A percentile compares a stretch with the other conserved stretches of the same genome.
These are phyloP conservation scores for Labeo calbasu DNA, from an alignment of 2,797 vertebrate genomes.

Conservation along the genomic window DNA sequence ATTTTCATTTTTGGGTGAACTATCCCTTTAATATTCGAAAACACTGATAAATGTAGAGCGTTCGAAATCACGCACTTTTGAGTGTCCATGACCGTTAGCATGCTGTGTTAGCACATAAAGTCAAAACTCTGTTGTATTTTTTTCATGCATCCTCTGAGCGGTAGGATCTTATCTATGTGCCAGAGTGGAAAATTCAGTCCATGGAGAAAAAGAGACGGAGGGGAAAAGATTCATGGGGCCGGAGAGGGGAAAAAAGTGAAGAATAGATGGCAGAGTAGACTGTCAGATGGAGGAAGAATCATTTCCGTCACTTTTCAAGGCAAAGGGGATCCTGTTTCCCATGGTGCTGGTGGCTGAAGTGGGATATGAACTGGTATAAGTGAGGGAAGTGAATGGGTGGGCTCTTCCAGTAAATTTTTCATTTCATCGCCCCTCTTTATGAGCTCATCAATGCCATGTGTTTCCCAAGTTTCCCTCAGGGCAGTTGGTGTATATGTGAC, in stretches of 20 bases:
- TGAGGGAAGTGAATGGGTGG: constrained; percentile 20
- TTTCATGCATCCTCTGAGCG: constrained; percentile 17
- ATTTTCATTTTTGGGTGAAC: no score
- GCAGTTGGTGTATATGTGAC: constrained; percentile 2
- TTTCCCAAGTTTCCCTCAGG: constrained; percentile 29
- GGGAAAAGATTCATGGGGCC: neutral
- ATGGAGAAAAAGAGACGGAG: constrained; percentile 12
- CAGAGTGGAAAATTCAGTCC: constrained; percentile 47
- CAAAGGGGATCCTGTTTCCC: constrained; percentile 19
- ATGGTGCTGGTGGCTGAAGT: constrained; percentile 9
- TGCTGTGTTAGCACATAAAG: constrained; percentile 33
- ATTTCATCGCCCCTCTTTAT: constrained; percentile 44
- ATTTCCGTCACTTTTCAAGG: constrained; percentile 17
- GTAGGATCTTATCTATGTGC: constrained; percentile 43
- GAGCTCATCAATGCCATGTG: constrained; percentile 35
- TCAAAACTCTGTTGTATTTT: neutral
- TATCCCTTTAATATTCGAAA: no score
- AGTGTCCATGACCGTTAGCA: neutral
- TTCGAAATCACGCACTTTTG: neutral
- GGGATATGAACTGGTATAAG: constrained; percentile 28
- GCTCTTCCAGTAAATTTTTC: constrained; percentile 47
- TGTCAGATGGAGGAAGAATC: constrained; percentile 31
- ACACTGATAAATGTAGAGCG: neutral
- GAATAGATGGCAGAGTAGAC: constrained; percentile 16
- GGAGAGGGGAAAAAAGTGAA: neutral